Evolutionary conservation across 2,113 vertebrate genomes (phyloP), one percentile per base, ranked within the genome.

Genomic region (Sinocyclocheilus anshuiensis): DNA sequence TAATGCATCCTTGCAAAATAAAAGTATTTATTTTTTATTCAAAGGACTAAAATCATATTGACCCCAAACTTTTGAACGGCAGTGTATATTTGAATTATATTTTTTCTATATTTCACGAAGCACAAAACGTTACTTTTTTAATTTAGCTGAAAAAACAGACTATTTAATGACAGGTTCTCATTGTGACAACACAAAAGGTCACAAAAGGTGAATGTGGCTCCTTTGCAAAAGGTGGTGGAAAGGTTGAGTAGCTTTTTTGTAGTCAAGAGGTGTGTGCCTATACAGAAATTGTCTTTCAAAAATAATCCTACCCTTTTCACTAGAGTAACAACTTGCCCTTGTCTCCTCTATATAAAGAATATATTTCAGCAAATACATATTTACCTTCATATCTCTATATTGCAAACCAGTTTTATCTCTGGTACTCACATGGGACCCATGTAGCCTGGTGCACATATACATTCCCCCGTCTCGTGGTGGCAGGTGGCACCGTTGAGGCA

Each of bases 401-500:
- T 81, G 48, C 50, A 39, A 33, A 59, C 53, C 29, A 2, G 20
- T 48, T 81, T 81, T 4, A 72, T 80, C 65, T 39, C 82, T 50
- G 48, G 42, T 88, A 98, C 98, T 97, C 94, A 99, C 98, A 98
- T 97, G 16, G 96, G 97, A 0, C 98, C 97, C 0, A 97, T 97
- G 94, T 99, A 99, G 0, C 98, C 98, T 0, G 97, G 96, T 0
- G 97, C 94, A 59, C 98, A 99, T 91, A 97, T 97, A 92, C 98
- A 99, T 88, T 98, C 97, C 24, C 98, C 98, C 0, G 97, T 99
- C 89, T 94, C 95, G 2, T 97, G 97, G 92, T 97, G 95, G 80
- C 98, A 99, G 93, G 96, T 97, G 84, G 97, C 97, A 0, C 97
- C 96, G 6, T 99, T 97, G 91, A 94, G 96, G 89, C 98, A 99